Conservation (phyloP, 2,797 vertebrate species). For the Paguma larvata region DNA sequence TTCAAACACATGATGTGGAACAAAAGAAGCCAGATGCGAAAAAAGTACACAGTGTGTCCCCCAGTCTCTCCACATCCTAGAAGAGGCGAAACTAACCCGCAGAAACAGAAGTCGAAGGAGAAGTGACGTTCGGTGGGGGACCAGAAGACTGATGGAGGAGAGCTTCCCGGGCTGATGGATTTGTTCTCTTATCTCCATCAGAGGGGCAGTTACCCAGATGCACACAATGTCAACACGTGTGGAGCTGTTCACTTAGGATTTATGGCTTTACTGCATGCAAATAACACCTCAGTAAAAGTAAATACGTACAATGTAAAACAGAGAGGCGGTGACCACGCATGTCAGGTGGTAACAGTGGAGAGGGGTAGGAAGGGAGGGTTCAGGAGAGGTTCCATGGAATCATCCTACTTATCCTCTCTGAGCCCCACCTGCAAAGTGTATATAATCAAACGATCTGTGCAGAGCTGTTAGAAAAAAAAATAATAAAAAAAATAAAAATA, state of each 20-base stretch:
- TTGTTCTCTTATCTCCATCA: not conserved
- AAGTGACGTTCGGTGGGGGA: accelerated
- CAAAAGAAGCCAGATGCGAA: not conserved
- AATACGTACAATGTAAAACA: not conserved
- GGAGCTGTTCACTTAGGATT: not conserved
- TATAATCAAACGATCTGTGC: not conserved
- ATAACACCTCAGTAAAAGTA: not conserved
- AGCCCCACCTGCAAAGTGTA: not conserved
- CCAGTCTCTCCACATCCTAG: not conserved
- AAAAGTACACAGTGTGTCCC: accelerated
- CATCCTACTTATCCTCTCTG: not conserved
- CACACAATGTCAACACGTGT: accelerated
- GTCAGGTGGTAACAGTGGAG: accelerated
- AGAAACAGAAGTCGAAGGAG: not conserved
- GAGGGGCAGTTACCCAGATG: accelerated
- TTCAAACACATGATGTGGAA: accelerated
- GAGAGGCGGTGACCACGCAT: accelerated
- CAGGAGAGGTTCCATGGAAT: not conserved
- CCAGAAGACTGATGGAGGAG: accelerated
- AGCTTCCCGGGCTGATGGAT: not conserved
- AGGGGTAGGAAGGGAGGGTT: too few species aligned
- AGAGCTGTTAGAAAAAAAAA: not conserved
- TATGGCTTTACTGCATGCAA: not conserved
- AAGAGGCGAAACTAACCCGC: accelerated
- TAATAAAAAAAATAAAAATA: too few species aligned